Evolutionary conservation across 2,797 vertebrate genomes (phyloP).

Genomic region (Euthynnus affinis): DNA sequence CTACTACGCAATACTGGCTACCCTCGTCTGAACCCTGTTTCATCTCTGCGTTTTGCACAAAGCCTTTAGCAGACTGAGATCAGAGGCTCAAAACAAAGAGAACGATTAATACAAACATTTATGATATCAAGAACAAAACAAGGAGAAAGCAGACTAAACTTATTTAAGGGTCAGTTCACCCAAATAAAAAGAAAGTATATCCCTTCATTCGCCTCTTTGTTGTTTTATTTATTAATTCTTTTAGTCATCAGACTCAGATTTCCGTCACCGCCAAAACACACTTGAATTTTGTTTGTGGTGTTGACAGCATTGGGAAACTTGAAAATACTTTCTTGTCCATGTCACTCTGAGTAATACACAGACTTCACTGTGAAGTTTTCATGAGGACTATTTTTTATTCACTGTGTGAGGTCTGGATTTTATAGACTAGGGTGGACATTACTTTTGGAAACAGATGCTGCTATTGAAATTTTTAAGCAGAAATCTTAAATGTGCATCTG

Average conservation of each 20-base stretch:
- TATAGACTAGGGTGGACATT: no score
- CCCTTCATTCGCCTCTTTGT: not conserved
- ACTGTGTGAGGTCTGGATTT: no score
- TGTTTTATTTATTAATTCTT: not conserved
- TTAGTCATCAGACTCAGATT: not conserved
- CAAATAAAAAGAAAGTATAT: not conserved
- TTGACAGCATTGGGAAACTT: no score
- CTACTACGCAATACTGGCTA: constrained; percentile 69
- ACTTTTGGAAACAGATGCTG: no score
- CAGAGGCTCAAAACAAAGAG: not conserved
- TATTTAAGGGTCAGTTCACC: not conserved
- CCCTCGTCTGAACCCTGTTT: constrained; percentile 13
- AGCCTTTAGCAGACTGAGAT: not conserved
- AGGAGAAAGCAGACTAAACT: not conserved
- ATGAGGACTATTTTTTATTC: no score
- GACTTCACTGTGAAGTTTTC: no score
- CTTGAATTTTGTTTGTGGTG: no score
- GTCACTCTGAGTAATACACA: no score
- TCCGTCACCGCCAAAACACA: no score
- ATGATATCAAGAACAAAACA: not conserved
- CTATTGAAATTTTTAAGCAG: no score
- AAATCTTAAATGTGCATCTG: no score
- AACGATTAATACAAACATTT: not conserved
- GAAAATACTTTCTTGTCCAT: no score
- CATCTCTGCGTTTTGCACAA: constrained; percentile 30